Conservation (phyloP, 2,888 invertebrate species). For the Acanthosepion pharaonis region DNA sequence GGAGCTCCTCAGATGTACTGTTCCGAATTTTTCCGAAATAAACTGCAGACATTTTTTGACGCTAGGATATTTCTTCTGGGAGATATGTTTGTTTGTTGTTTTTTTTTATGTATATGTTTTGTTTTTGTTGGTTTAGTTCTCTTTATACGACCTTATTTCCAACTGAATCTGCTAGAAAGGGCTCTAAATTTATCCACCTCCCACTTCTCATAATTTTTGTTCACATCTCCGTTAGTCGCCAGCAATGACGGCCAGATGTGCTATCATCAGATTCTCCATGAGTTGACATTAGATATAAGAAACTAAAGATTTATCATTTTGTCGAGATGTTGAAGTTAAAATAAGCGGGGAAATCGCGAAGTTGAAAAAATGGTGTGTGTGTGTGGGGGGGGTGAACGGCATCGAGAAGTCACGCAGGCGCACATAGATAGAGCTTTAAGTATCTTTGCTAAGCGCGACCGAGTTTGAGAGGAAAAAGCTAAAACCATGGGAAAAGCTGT, state of each 20-base stretch:
- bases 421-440: too few species aligned
- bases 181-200: background rate
- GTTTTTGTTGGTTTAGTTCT: background rate
- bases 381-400: too few species aligned
- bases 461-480: too few species aligned
- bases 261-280: background rate
- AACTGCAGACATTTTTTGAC: background rate
- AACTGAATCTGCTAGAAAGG: background rate
- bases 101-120: background rate
- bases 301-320: background rate
- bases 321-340: background rate
- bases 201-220: background rate
- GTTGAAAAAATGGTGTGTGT: background rate
- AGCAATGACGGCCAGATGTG: background rate
- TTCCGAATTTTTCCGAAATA: background rate
- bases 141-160: background rate
- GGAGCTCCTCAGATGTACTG: background rate
- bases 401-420: too few species aligned
- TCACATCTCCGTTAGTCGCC: background rate
- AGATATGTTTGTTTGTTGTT: background rate
- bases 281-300: slow-evolving; percentile 18
- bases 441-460: too few species aligned
- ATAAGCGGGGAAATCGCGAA: background rate
- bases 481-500: too few species aligned
- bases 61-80: background rate